A percentile compares a stretch with the other conserved stretches of the same genome.
Evolutionary conservation across 2,797 vertebrate genomes (phyloP).

Genomic region (Caiman crocodilus): DNA sequence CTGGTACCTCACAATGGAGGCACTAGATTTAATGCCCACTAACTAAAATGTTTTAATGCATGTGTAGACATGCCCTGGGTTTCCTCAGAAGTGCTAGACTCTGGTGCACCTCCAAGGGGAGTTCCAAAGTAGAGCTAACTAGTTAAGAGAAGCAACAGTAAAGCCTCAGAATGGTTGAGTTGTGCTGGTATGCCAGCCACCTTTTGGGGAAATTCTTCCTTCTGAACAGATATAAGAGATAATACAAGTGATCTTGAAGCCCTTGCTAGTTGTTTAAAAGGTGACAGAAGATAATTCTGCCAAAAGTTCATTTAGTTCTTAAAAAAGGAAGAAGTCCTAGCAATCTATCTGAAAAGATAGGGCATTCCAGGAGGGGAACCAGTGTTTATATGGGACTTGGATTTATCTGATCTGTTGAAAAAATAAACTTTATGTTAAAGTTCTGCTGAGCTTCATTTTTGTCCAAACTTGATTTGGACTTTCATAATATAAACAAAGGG

Average conservation of each 20-base stretch:
- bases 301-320: neutral
- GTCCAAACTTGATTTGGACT: neutral
- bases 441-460: neutral
- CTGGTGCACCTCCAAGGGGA: neutral
- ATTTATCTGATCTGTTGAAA: fast-evolving
- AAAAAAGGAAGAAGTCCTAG: fast-evolving
- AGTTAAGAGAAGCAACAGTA: neutral
- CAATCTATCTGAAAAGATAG: neutral
- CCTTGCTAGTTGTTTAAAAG: neutral
- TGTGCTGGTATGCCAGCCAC: neutral
- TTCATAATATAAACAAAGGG: neutral
- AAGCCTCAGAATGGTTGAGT: neutral
- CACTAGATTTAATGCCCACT: no score
- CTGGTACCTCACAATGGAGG: no score
- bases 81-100: neutral
- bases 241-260: neutral
- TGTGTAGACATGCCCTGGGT: no score
- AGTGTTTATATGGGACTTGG: neutral
- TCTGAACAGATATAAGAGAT: neutral
- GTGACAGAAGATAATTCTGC: neutral
- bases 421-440: neutral
- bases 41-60: no score
- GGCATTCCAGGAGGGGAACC: neutral
- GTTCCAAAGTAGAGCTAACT: neutral
- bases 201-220: neutral